Base-by-base conservation (phyloP, 2,113 vertebrate species). In the Calidris pugnax region DNA sequence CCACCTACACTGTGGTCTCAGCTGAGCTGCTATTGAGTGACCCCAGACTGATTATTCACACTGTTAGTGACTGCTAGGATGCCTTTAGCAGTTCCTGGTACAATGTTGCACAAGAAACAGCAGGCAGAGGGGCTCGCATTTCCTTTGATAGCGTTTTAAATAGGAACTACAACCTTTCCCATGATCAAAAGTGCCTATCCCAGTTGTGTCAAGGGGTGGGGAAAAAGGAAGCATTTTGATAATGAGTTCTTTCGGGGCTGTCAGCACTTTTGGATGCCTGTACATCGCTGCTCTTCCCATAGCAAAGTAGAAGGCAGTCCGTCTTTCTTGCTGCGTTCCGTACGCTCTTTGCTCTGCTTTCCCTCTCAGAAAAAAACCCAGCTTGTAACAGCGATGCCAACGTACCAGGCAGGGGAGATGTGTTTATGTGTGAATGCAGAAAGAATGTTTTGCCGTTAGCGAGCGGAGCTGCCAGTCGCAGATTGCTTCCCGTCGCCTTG, bases 401-500 rank as follows among this genome's bases (percentile, higher is more conserved):
- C 82, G 63, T 93, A 21, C 80, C 56, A 41, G 83, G 68, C 85
- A 45, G 83, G 50, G 93, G 81, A 93, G 90, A 93, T 72, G 64
- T 87, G 93, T 95, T 90, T 94, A 60, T 85, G 87, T 87, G 92
- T 85, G 81, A 77, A 69, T 59, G 93, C 87, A 76, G 86, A 95
- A 96, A 91, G 86, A 96, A 97, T 95, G 96, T 95, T 93, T 96
- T 90, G 92, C 95, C 27, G 88, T 92, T 97, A 69, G 77, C 26
- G 22, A 95, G 83, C 11, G 4, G 87, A 84, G 89, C 68, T 95
- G 82, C 84, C 81, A 89, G 87, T 85, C 4, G 66, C 94, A 92
- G 84, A 95, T 91, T 97, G 75, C 91, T 97, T 96, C 95, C 91
- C 81, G 23, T 95, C 7, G 75, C 71, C 92, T 95, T 93, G 93